Base-by-base conservation (phyloP, 1,140 invertebrate genomes). In the Drosophila cardini region DNA sequence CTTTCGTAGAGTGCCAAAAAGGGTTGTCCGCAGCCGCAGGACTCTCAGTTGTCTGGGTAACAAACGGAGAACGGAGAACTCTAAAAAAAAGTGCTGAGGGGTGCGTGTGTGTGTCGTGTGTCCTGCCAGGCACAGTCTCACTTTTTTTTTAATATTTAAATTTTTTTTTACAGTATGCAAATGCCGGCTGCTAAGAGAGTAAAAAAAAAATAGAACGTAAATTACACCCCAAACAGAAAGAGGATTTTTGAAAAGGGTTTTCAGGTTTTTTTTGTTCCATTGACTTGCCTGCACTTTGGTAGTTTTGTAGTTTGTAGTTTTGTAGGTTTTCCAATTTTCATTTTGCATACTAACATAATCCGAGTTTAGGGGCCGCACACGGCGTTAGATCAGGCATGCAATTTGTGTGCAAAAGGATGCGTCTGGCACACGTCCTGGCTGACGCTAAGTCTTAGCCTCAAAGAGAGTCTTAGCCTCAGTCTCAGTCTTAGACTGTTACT, bases 101-200 rank as follows among this genome's bases (percentile, higher is more conserved):
- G 76, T 87, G 83, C 72, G 76, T 70, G 75, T 68, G 58, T 79
- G 34, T 34, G 78, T 87, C 83, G 76, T 87, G 82, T 86, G 83
- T 82, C 82, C 83, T 86, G 83, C 83, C 84, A 87, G 76, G 80
- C 76, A 74, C 83, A 89, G 79, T 13, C 64, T 79, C 50, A 65
- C 34, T 78, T 87, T 85, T 78, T 85, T 86, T 86, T 63, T 52
- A 78, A 82, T 82, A 76, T 73, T 64, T 79, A 82, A 82, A n/a
- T n/a, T n/a, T 76, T 87, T 85, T 52, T 45, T 48, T 56, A 64
- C 15, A 18, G 64, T 89, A 87, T 87, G 83, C 83, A 87, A 87
- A 87, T 86, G 79, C 79, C 77, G 70, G 77, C 77, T 85, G 81
- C 57, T n/a, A 36, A 30, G 9, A 48, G 9, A 6, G 8, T n/a